Evolutionary conservation across 2,888 invertebrate species (phyloP), one percentile per base, ranked within the genome.

Genomic region (Fragum sueziense): DNA sequence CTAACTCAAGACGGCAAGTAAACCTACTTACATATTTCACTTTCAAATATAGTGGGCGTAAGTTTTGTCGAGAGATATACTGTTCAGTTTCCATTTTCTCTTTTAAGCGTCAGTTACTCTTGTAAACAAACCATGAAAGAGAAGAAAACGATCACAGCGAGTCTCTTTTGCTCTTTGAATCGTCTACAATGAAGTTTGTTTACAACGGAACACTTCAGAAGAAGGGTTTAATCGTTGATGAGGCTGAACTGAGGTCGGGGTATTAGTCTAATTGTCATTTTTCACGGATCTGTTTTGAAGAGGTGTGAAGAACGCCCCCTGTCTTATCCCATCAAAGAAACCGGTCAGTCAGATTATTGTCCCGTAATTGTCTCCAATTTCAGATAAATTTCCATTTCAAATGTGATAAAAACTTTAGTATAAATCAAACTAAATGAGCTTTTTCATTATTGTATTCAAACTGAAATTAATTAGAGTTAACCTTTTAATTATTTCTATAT

Each of bases 301-400:
- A 65, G 65, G 65, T 65, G 65, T 65, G 41, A 65, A 41, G 41
- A 22, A 41, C 65, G 65, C 65, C 41, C 27, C 22, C 37, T 27
- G 22, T 65, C 65, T 65, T 65, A 65, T 65, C 65, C 65, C 65
- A 41, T 65, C 65, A 65, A 65, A 65, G 65, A 27, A 25, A 65
- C 29, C 25, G 9, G 22, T 22, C 27, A 25, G 9, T 34, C 3
- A 22, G n/a, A 65, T 65, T 65, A 65, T 25, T 65, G 65, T 65
- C 65, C n/a, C 33, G 25, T 65, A 65, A 65, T 65, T 65, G 65
- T 65, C 65, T 65, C 65, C 20, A n/a, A 41, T 65, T 65, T 65
- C 65, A 41, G 41, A 34, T 65, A 22, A 41, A 65, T 65, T 65
- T 65, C 65, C 65, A 65, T 65, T 7, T 65, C 37, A 61, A 61